phyloP scores from a whole-genome alignment of 1,140 invertebrate species.

The Streblospio benedicti region DNA sequence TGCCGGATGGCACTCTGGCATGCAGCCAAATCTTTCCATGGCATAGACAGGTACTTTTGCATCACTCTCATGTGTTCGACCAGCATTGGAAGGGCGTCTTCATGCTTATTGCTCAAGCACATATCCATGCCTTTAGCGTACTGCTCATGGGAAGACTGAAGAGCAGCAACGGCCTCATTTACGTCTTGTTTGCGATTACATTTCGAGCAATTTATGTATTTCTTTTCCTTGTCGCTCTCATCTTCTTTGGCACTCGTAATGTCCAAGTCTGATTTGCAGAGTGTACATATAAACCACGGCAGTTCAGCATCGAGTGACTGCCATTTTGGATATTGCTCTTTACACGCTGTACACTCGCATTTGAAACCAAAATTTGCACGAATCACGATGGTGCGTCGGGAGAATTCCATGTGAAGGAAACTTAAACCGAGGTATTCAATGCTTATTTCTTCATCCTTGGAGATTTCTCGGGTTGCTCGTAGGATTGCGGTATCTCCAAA shows the following conservation, averaged over 20 bases:
- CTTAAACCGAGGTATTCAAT: constrained; percentile 90
- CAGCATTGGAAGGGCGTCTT: constrained; percentile 46
- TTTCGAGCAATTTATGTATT: constrained; percentile 29
- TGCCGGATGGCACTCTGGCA: constrained; percentile 70
- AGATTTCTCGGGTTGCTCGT: constrained; percentile 55
- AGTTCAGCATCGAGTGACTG: constrained; percentile 54
- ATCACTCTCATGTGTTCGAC: constrained; percentile 61
- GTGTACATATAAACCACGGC: constrained; percentile 33
- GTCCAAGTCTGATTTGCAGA: constrained; percentile 30
- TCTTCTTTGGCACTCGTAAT: constrained; percentile 51
- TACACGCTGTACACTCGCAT: constrained; percentile 71
- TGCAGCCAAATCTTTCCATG: constrained; percentile 70
- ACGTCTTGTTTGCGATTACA: constrained; percentile 38
- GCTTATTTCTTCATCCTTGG: constrained; percentile 63
- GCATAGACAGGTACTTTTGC: constrained; percentile 62
- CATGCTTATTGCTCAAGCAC: constrained; percentile 53
- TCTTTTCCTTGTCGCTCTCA: constrained; percentile 21
- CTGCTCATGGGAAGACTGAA: constrained; percentile 59
- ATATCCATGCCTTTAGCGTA: constrained; percentile 51
- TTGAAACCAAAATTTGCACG: constrained; percentile 76
- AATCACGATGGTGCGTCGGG: constrained; percentile 60
- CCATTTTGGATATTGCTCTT: constrained; percentile 71
- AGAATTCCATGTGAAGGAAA: constrained; percentile 61
- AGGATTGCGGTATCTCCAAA: constrained; percentile 67
- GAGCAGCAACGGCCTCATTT: constrained; percentile 30